These are phyloP conservation scores for Cichladusa arquata DNA, from an alignment of 2,113 vertebrate species.

Conservation along the genomic window DNA sequence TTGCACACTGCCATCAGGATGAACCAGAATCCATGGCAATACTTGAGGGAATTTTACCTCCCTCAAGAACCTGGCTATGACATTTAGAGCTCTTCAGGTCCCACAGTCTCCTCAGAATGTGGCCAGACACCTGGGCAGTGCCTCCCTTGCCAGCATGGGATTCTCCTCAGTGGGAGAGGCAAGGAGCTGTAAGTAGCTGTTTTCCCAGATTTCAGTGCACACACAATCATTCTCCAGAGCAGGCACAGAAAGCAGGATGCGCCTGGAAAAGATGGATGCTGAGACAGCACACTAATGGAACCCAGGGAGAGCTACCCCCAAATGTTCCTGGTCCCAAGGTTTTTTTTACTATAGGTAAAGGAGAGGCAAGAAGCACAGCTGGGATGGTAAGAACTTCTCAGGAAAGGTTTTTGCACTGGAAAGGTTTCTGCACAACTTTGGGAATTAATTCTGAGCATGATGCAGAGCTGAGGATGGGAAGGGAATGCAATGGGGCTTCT, in stretches of 20 bases:
- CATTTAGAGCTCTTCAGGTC: not conserved
- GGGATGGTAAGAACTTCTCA: not conserved
- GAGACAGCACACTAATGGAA: not conserved
- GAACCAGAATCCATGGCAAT: not conserved
- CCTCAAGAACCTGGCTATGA: not conserved
- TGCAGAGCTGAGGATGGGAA: not conserved
- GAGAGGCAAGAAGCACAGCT: not conserved
- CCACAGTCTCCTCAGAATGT: not conserved
- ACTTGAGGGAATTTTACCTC: not conserved
- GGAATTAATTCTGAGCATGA: not conserved
- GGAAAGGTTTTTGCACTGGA: not conserved
- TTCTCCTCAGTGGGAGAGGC: not conserved
- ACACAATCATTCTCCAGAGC: accelerated
- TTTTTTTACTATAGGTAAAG: accelerated
- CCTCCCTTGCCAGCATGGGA: not conserved
- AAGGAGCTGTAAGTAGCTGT: not conserved
- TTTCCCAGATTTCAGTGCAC: not conserved
- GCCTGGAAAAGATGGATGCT: not conserved
- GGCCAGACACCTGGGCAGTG: not conserved
- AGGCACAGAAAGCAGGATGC: not conserved
- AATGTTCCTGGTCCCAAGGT: not conserved
- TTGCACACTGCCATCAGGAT: accelerated
- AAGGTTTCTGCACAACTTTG: not conserved
- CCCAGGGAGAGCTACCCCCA: not conserved
- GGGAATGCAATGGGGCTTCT: not conserved